phyloP scores from a whole-genome alignment of 2,113 vertebrate genomes.

The Gallinago media region DNA sequence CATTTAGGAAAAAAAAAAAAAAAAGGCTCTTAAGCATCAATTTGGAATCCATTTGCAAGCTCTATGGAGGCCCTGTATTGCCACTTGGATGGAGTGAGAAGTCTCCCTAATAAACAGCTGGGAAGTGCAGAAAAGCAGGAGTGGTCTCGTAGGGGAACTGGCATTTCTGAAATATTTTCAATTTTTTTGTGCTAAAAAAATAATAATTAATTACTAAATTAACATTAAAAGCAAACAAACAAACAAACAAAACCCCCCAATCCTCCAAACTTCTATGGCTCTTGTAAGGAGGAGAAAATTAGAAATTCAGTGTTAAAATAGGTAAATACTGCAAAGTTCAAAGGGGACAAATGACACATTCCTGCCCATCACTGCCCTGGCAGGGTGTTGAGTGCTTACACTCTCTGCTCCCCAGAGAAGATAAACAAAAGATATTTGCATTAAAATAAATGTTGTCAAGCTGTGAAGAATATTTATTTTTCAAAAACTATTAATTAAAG shows the following conservation, averaged over 20 bases:
- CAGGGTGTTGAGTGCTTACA: background rate
- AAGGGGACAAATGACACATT: background rate
- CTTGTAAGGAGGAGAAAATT: conserved; percentile 33
- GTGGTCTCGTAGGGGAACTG: background rate
- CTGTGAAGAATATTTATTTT: background rate
- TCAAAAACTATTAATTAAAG: background rate
- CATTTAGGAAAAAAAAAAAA: conserved; percentile 3
- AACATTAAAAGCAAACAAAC: background rate
- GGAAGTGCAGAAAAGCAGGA: conserved; percentile 3
- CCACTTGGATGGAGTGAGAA: conserved; percentile 47
- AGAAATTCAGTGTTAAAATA: conserved; percentile 31
- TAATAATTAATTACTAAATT: background rate
- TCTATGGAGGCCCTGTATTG: conserved; percentile 50
- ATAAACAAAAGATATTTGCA: background rate
- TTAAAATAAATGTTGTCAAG: background rate
- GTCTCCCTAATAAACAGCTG: conserved; percentile 48
- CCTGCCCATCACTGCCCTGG: background rate
- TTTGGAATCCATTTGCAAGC: conserved; percentile 75
- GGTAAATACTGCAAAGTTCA: rapidly evolving
- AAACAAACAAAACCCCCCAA: rapidly evolving
- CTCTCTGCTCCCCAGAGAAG: background rate
- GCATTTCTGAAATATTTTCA: background rate
- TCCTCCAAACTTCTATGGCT: background rate
- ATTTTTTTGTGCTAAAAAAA: background rate
- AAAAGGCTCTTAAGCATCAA: conserved; percentile 73